Evolutionary conservation across 2,888 invertebrate species (phyloP), one percentile per base, ranked within the genome.

Genomic region (Heliconius sara): DNA sequence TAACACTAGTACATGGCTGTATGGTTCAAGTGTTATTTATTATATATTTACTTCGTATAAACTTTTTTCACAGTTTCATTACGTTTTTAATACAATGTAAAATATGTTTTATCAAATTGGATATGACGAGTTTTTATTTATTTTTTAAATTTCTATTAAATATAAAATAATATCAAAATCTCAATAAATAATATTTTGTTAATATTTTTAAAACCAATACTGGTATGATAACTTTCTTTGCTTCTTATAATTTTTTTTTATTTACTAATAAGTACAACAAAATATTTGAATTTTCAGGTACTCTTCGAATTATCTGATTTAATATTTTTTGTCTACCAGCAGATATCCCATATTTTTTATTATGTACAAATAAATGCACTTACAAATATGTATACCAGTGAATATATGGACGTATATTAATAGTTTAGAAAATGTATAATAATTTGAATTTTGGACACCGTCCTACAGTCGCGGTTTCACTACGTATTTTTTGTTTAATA

Each of bases 1-100:
- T 80, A 79, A 79, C 79, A 81, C 63, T 73, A 66, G 77, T 78
- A 79, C 74, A 78, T 30, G 63, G 34, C 66, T 60, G 78, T 74
- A 57, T 78, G 65, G 78, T 75, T 65, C 43, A 43, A 65, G 65
- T 60, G 60, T 60, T 60, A 60, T 39, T 39, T 74, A 34, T 65
- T 27, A 19, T 63, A 34, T 65, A 65, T 47, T 25, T 72, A 43
- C 2, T 30, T 22, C 0, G 12, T 9, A 13, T 73, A 57, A 16
- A 73, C 13, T 34, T 72, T n/a, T 43, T 30, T 66, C 25, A 71
- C 43, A 57, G 27, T 3, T 39, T 66, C 13, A 71, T 25, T 57
- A 34, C 22, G 30, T n/a, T 27, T 25, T 16, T 43, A 6, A 43
- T 68, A n/a, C 13, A 7, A 16, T 1, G 3, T 25, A 16, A 16